Base-by-base conservation (phyloP, 2,113 vertebrate species). In the Tenebrosternarchus preto region DNA sequence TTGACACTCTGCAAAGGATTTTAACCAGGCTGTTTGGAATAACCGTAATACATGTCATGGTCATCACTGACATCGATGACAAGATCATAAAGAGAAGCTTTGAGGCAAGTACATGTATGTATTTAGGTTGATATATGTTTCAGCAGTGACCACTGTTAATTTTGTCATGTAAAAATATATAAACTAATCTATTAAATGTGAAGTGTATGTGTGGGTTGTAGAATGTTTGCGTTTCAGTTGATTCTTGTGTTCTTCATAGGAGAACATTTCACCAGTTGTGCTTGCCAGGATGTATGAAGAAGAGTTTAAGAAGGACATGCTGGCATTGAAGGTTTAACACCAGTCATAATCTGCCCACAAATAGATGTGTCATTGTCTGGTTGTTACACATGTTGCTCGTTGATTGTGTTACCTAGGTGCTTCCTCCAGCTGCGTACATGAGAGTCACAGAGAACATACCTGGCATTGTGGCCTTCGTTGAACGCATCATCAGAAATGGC, bases 61-160 rank as follows among this genome's bases (percentile, higher is more conserved):
- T 97, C 6, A 93, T 99, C 82, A 99, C 98, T 0, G 97, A 99
- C 73, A 92, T 99, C 55, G 96, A 98, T 75, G 96, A 99, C 81
- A 99, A 98, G 85, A 98, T 99, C 39, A 97, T 99, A 86, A 92
- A 80, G 61, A 95, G 94, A 86, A 91, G 95, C 53, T 83, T 31
- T 29, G 95, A 98, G 95, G 98, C 97, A 86, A 84, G 66, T 84
- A 43, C 12, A 8, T 22, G 75, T 59, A 7, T 46, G 66, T n/a
- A 8, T 22, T 78, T 59, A 7, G 46, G 66, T n/a, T 67, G 36
- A 46, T 55, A 50, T 11, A 11, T 7, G 20, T 57, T 29, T 43
- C 33, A 73, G 39, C 16, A 25, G 31, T 70, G 29, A 46, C 39
- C 8, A 46, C 39, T 46, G 39, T 46, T 11, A 9, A 46, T 46